These are phyloP conservation scores for Teinopalpus imperialis DNA, from an alignment of 2,888 invertebrate genomes.

Conservation along the genomic window DNA sequence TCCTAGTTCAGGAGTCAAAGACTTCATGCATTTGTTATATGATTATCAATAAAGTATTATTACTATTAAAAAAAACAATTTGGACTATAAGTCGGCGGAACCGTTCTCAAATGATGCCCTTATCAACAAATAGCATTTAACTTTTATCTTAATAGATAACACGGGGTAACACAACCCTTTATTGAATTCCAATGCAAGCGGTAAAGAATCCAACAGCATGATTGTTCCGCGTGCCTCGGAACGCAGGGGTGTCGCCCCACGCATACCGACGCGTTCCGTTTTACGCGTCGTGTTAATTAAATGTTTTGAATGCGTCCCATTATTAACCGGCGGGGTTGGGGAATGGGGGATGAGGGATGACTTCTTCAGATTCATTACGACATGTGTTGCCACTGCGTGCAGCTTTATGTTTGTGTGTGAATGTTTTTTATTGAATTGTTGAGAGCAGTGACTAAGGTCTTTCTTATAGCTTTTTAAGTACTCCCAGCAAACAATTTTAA, in stretches of 20 bases:
- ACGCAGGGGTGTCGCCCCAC: conserved; percentile 2
- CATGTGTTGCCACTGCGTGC: not conserved
- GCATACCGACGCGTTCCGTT: conserved; percentile 21
- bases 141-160: too few relatives aligned
- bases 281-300: conserved; percentile 49
- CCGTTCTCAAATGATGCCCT: too few relatives aligned
- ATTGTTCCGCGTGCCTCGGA: conserved; percentile 4
- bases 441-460: too few relatives aligned
- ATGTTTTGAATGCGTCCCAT: conserved; percentile 55
- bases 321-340: conserved; percentile 24
- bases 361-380: conserved; percentile 14
- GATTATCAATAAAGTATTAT: too few relatives aligned
- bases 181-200: conserved; percentile 5
- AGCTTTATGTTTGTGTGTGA: not conserved
- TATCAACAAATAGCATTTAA: too few relatives aligned
- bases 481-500: too few relatives aligned
- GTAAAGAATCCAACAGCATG: conserved; percentile 21
- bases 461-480: too few relatives aligned
- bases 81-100: too few relatives aligned
- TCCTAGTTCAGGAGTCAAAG: too few relatives aligned
- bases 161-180: conserved; percentile 10
- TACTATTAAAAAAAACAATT: too few relatives aligned
- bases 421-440: too few relatives aligned
- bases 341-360: conserved; percentile 10
- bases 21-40: too few relatives aligned